These are phyloP conservation scores for Crotalus helleri DNA, from an alignment of 2,113 vertebrate species.

Conservation along the genomic window DNA sequence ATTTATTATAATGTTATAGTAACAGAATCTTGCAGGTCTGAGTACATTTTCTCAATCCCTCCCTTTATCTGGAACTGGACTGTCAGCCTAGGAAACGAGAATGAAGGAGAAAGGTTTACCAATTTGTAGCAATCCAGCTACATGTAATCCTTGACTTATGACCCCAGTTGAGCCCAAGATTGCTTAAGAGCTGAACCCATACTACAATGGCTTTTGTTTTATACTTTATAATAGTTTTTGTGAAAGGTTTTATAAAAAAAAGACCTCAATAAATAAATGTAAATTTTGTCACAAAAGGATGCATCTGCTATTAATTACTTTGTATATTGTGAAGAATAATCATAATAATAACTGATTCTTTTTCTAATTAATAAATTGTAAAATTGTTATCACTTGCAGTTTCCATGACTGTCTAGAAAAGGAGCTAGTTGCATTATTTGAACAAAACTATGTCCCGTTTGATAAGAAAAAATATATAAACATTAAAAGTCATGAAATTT, in stretches of 20 bases:
- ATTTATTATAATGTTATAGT: not conserved
- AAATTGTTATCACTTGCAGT: constrained; percentile 46
- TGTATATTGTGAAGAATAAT: not conserved
- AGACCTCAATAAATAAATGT: not conserved
- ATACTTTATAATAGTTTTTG: not conserved
- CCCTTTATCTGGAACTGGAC: not conserved
- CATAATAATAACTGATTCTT: not conserved
- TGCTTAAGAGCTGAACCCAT: not conserved
- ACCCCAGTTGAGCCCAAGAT: too few species aligned
- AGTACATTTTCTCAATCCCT: not conserved
- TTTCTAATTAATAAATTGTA: constrained; percentile 12
- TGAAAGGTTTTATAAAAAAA: not conserved
- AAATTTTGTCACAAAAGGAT: not conserved
- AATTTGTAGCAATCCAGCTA: too few species aligned
- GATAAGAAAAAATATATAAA: constrained; percentile 60
- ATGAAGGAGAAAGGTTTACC: too few species aligned
- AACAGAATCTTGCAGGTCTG: not conserved
- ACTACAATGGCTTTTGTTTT: not conserved
- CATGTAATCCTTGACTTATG: too few species aligned
- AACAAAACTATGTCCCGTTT: constrained; percentile 58
- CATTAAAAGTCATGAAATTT: not conserved
- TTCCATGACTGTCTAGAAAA: constrained; percentile 47
- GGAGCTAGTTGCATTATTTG: constrained; percentile 49
- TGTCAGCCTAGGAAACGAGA: too few species aligned
- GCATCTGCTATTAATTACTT: not conserved